A percentile compares a stretch with the other conserved stretches of the same genome.
These are phyloP conservation scores for Philopedon plagiatum DNA, from an alignment of 2,888 invertebrate species.

Conservation along the genomic window DNA sequence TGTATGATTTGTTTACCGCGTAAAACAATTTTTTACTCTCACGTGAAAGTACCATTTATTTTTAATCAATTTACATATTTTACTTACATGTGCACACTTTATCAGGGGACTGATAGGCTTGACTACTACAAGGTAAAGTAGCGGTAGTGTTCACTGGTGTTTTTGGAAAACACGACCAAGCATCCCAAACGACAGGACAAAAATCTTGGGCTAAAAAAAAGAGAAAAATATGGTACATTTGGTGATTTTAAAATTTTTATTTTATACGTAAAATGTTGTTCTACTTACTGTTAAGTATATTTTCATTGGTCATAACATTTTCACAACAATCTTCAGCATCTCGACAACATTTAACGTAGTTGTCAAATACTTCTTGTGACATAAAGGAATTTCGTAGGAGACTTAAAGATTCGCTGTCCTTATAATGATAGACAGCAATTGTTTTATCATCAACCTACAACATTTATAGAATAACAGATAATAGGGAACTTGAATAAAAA, in stretches of 20 bases:
- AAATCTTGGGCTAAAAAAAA: constrained; percentile 45
- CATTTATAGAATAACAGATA: neutral
- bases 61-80: neutral
- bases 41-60: no score
- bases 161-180: constrained; percentile 75
- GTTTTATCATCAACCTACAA: constrained; percentile 51
- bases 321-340: constrained; percentile 63
- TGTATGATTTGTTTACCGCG: no score
- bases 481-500: no score
- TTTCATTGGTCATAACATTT: constrained; percentile 57
- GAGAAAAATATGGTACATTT: no score
- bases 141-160: constrained; percentile 67
- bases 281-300: constrained; percentile 57
- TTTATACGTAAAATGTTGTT: no score
- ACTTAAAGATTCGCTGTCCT: constrained; percentile 44
- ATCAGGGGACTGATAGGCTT: constrained; percentile 73
- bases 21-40: no score
- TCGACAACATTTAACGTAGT: constrained; percentile 61
- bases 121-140: constrained; percentile 72
- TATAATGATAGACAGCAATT: constrained; percentile 52
- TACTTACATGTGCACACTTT: constrained; percentile 72
- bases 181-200: constrained; percentile 76
- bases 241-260: neutral
- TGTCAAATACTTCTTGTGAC: constrained; percentile 56
- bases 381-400: constrained; percentile 60